These are phyloP conservation scores for Drosophila acutilabella DNA, from an alignment of 2,888 invertebrate genomes.

Conservation along the genomic window DNA sequence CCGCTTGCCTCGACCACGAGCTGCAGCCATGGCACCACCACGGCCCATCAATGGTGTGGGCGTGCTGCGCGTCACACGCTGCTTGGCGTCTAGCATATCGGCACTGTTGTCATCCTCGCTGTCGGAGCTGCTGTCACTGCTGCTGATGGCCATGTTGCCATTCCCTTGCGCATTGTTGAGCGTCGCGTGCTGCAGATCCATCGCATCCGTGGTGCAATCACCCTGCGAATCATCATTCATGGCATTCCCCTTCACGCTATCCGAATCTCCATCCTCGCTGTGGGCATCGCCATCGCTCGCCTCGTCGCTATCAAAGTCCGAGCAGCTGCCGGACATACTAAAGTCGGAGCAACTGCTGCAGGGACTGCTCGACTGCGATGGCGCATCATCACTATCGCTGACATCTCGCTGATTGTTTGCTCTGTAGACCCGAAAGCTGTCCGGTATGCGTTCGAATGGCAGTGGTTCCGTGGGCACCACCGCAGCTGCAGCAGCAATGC, in stretches of 20 bases:
- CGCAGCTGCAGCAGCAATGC: neutral
- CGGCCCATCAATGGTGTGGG: slow-evolving; percentile 50
- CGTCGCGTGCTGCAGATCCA: slow-evolving; percentile 67
- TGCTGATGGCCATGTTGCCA: slow-evolving; percentile 77
- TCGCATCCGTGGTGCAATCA: slow-evolving; percentile 70
- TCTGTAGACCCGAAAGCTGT: slow-evolving; percentile 87
- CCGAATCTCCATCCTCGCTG: slow-evolving; percentile 80
- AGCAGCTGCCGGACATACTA: slow-evolving; percentile 83
- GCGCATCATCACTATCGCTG: slow-evolving; percentile 84
- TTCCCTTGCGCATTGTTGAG: slow-evolving; percentile 59
- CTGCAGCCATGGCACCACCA: slow-evolving; percentile 45
- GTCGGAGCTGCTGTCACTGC: slow-evolving; percentile 71
- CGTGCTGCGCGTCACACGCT: slow-evolving; percentile 58
- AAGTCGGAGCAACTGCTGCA: slow-evolving; percentile 85
- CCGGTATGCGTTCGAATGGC: slow-evolving; percentile 84
- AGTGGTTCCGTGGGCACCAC: slow-evolving; percentile 49
- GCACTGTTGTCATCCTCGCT: slow-evolving; percentile 45
- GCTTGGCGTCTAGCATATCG: slow-evolving; percentile 30
- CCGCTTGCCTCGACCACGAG: slow-evolving; percentile 63
- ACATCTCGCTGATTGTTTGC: slow-evolving; percentile 84
- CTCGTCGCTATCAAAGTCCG: slow-evolving; percentile 84
- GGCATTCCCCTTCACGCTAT: slow-evolving; percentile 48
- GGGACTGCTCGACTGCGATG: slow-evolving; percentile 83
- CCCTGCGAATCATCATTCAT: slow-evolving; percentile 56
- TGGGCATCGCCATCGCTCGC: slow-evolving; percentile 83